Evolutionary conservation across 2,888 invertebrate genomes (phyloP).

Genomic region (Stenodera caucasica): DNA sequence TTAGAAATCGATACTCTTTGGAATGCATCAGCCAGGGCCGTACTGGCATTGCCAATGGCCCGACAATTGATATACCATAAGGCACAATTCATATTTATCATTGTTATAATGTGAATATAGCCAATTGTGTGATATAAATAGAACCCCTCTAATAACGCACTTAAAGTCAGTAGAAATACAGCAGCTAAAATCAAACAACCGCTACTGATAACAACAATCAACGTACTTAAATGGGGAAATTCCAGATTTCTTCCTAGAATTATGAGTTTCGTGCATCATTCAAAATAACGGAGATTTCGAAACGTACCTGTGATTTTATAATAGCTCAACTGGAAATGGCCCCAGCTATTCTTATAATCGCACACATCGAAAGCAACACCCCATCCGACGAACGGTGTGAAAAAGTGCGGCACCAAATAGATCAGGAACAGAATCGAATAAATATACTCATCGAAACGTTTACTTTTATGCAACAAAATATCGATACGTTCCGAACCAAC

Average conservation of each 20-base stretch:
- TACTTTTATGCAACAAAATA: conserved; percentile 63
- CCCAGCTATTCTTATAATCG: conserved; percentile 71
- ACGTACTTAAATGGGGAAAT: conserved; percentile 64
- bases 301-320: conserved; percentile 52
- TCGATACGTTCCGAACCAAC: conserved; percentile 66
- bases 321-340: conserved; percentile 63
- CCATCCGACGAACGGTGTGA: conserved; percentile 72
- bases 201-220: conserved; percentile 64
- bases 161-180: conserved; percentile 63
- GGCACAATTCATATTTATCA: conserved; percentile 74
- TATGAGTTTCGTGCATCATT: too few species aligned
- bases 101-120: conserved; percentile 68
- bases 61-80: conserved; percentile 72
- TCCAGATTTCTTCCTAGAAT: conserved; percentile 63
- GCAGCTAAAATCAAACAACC: conserved; percentile 66
- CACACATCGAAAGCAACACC: conserved; percentile 70
- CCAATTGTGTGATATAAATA: conserved; percentile 65
- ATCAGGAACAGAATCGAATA: conserved; percentile 69
- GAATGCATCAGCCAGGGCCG: conserved; percentile 51
- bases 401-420: conserved; percentile 69
- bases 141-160: conserved; percentile 66
- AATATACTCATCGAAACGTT: conserved; percentile 70
- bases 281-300: too few species aligned
- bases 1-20: conserved; percentile 41
- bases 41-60: conserved; percentile 64